Evolutionary conservation across 2,888 invertebrate genomes (phyloP).

Genomic region (Lypha dubia): DNA sequence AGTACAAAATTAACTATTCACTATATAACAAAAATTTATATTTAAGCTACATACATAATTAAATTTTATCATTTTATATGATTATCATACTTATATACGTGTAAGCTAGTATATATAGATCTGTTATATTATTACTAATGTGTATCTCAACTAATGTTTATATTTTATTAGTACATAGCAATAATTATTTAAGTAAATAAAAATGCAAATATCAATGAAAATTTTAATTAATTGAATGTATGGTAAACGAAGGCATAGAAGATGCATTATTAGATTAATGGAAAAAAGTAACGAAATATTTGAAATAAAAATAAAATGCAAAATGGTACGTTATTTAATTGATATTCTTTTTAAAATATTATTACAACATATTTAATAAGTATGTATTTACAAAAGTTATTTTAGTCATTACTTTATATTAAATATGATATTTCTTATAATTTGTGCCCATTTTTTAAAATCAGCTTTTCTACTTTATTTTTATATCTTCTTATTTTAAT

Average conservation of each 20-base stretch:
- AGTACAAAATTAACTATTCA: constrained; percentile 53
- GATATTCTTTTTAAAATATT: constrained; percentile 38
- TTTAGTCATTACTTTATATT: constrained; percentile 25
- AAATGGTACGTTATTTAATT: constrained; percentile 65
- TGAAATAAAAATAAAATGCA: constrained; percentile 66
- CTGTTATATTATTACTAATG: neutral
- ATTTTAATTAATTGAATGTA: neutral
- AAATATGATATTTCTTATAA: neutral
- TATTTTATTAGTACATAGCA: too few relatives aligned
- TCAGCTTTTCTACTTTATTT: constrained; percentile 6
- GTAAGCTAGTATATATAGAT: neutral
- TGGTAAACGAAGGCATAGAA: constrained; percentile 41
- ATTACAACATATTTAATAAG: constrained; percentile 5
- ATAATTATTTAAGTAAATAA: too few relatives aligned
- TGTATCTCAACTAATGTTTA: too few relatives aligned
- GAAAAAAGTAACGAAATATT: constrained; percentile 35
- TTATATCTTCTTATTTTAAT: constrained; percentile 16
- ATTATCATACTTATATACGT: neutral
- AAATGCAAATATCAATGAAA: constrained; percentile 1
- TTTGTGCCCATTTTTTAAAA: constrained; percentile 9
- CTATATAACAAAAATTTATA: constrained; percentile 55
- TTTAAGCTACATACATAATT: constrained; percentile 40
- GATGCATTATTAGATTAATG: constrained; percentile 18
- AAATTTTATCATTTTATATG: neutral
- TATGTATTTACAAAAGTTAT: constrained; percentile 56